These are phyloP conservation scores for Rhegmatorhina hoffmannsi DNA, from an alignment of 2,113 vertebrate species.

Conservation along the genomic window DNA sequence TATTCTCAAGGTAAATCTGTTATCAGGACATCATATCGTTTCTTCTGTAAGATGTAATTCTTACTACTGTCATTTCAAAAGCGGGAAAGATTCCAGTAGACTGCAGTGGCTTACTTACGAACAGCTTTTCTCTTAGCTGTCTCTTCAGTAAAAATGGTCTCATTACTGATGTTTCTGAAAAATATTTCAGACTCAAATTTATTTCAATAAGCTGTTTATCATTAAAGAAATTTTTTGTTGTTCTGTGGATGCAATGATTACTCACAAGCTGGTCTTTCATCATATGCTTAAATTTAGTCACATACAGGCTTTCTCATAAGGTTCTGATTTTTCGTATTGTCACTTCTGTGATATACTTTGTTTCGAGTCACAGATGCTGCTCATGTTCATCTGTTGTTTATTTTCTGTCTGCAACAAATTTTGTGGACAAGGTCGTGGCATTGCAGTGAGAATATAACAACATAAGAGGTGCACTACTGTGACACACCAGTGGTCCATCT, in stretches of 20 bases:
- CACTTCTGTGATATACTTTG: slow-evolving; percentile 38
- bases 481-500: not conserved
- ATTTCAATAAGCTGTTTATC: slow-evolving; percentile 5
- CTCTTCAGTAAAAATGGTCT: not conserved
- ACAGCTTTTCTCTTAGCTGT: not conserved
- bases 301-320: slow-evolving; percentile 28
- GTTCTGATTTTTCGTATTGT: slow-evolving; percentile 50
- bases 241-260: slow-evolving; percentile 7
- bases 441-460: not conserved
- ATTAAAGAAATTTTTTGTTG: not conserved
- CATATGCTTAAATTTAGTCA: slow-evolving; percentile 43
- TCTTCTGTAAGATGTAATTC: not conserved
- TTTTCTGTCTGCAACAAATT: slow-evolving; percentile 27
- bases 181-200: not conserved
- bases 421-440: not conserved
- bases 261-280: slow-evolving; percentile 34
- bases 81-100: not conserved
- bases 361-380: not conserved
- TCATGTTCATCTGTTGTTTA: slow-evolving; percentile 39
- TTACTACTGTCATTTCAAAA: not conserved
- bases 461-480: not conserved
- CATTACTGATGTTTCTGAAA: not conserved
- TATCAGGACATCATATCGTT: not conserved
- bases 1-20: not conserved
- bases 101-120: not conserved